Evolutionary conservation across 1,140 invertebrate genomes (phyloP).

Genomic region (Zaprionus davidi): DNA sequence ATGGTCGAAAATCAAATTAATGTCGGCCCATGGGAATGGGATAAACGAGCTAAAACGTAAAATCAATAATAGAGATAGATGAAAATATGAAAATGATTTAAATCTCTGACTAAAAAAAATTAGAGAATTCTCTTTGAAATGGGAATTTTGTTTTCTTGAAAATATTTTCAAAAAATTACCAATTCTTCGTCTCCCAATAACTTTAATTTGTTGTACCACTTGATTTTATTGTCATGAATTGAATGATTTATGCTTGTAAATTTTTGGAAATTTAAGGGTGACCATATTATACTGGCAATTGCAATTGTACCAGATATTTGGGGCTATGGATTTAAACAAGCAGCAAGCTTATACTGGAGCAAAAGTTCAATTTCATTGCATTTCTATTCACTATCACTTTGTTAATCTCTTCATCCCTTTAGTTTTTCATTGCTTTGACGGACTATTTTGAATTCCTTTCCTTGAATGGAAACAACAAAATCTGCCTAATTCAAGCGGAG

Average conservation of each 20-base stretch:
- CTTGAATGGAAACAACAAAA: slow-evolving; percentile 54
- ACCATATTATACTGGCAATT: not conserved
- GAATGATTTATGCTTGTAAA: not conserved
- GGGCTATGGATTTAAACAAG: not conserved
- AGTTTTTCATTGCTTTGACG: slow-evolving; percentile 24
- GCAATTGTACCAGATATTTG: not conserved
- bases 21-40: slow-evolving; percentile 49
- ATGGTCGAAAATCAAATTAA: slow-evolving; percentile 66
- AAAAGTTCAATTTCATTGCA: slow-evolving; percentile 15
- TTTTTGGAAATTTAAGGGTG: too few relatives aligned
- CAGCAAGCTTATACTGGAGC: not conserved
- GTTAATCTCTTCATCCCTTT: not conserved
- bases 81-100: slow-evolving; percentile 11
- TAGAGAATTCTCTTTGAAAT: not conserved
- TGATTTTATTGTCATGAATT: not conserved
- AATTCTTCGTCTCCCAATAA: not conserved
- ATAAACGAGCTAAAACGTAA: slow-evolving; percentile 15
- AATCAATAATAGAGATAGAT: slow-evolving; percentile 1
- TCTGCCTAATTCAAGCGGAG: slow-evolving; percentile 68
- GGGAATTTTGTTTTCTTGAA: not conserved
- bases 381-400: slow-evolving; percentile 4
- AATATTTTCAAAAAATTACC: not conserved
- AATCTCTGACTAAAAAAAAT: not conserved
- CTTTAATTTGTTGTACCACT: not conserved
- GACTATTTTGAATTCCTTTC: slow-evolving; percentile 62